These are phyloP conservation scores for Sarcophaga bullata DNA, from an alignment of 1,140 invertebrate genomes.

Conservation along the genomic window DNA sequence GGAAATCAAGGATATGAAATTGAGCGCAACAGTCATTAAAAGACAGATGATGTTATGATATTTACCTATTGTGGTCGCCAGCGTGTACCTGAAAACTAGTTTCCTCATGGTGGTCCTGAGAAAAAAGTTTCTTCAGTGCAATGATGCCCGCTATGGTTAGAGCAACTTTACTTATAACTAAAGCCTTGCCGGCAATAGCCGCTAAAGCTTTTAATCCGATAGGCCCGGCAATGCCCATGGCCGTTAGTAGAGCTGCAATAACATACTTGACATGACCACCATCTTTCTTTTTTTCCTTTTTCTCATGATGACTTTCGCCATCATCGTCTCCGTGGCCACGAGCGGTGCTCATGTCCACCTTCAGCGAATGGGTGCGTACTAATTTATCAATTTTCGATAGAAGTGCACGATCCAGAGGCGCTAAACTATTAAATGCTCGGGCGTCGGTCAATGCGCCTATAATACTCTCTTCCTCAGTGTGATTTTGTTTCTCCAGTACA, in stretches of 20 bases:
- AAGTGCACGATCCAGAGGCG: slow-evolving; percentile 57
- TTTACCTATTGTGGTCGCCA: slow-evolving; percentile 72
- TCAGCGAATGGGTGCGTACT: slow-evolving; percentile 59
- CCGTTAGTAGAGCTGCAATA: slow-evolving; percentile 72
- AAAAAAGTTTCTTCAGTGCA: slow-evolving; percentile 76
- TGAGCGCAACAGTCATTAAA: slow-evolving; percentile 49
- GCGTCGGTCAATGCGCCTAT: slow-evolving; percentile 56
- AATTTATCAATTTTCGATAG: slow-evolving; percentile 60
- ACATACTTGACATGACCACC: slow-evolving; percentile 67
- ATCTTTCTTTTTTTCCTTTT: slow-evolving; percentile 56
- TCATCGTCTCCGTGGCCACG: slow-evolving; percentile 44
- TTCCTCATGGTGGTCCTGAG: slow-evolving; percentile 70
- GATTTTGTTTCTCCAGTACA: slow-evolving; percentile 69
- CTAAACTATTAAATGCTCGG: slow-evolving; percentile 54
- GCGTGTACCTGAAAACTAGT: slow-evolving; percentile 75
- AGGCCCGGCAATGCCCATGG: slow-evolving; percentile 72
- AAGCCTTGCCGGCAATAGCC: slow-evolving; percentile 74
- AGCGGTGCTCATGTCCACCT: slow-evolving; percentile 53
- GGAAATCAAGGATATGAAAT: slow-evolving; percentile 50
- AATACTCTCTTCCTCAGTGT: slow-evolving; percentile 64
- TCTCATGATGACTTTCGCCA: slow-evolving; percentile 42
- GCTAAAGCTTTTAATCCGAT: slow-evolving; percentile 72
- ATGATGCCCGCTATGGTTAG: slow-evolving; percentile 76
- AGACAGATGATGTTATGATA: slow-evolving; percentile 58
- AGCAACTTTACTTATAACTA: slow-evolving; percentile 76